Conservation (phyloP, 2,113 vertebrate genomes). For the Scalopus aquaticus region DNA sequence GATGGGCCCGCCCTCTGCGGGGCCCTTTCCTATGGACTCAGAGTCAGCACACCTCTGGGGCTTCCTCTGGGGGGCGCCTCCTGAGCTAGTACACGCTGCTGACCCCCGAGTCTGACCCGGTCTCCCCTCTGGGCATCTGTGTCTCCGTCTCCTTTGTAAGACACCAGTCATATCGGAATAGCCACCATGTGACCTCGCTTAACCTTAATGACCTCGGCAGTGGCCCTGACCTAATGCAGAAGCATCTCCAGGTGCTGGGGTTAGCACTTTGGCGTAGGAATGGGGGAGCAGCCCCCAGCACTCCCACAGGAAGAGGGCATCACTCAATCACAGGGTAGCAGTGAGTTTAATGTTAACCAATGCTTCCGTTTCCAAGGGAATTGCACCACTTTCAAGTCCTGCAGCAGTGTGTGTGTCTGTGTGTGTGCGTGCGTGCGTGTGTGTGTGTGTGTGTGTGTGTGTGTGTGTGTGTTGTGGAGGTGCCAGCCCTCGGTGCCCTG, state of each 20-base stretch:
- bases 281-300: not conserved
- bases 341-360: not conserved
- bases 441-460: no score
- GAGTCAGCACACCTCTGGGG: no score
- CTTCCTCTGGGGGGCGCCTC: not conserved
- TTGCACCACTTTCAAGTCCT: not conserved
- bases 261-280: not conserved
- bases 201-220: not conserved
- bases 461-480: not conserved
- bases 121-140: not conserved
- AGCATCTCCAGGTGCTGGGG: not conserved
- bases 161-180: no score
- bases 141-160: not conserved
- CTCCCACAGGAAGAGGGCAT: not conserved
- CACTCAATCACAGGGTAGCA: not conserved
- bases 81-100: not conserved
- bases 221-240: not conserved
- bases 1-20: not conserved
- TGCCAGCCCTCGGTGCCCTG: not conserved
- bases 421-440: not conserved
- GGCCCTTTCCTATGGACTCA: not conserved
- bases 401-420: no score
- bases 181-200: no score
- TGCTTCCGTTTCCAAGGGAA: not conserved
- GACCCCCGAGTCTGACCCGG: rapidly evolving